phyloP scores from a whole-genome alignment of 2,797 vertebrate species.

The Phalanger gymnotis region DNA sequence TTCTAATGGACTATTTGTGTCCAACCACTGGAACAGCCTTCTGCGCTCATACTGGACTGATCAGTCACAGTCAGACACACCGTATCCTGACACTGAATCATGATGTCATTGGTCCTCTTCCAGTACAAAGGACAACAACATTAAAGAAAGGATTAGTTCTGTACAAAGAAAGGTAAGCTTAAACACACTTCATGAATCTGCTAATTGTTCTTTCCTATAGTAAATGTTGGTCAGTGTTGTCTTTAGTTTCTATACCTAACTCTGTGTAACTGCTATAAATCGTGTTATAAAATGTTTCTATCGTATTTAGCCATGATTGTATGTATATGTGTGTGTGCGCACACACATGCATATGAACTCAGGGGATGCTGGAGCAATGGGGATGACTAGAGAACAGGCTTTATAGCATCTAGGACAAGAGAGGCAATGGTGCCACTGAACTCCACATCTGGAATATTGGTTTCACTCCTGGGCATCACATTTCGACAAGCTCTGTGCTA shows the following conservation, averaged over 20 bases:
- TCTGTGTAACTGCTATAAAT: background rate
- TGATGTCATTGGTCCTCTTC: background rate
- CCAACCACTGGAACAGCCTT: background rate
- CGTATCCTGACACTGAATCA: background rate
- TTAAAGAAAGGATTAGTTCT: background rate
- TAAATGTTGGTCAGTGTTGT: background rate
- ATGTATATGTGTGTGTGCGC: background rate
- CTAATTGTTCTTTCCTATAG: background rate
- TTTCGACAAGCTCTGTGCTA: background rate
- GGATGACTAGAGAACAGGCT: background rate
- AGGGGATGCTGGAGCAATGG: background rate
- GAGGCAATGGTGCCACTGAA: background rate
- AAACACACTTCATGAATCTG: background rate
- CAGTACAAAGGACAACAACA: background rate
- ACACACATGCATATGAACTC: background rate
- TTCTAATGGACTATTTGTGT: background rate
- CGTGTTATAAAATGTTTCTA: background rate
- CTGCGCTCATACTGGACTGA: background rate
- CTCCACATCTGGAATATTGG: background rate
- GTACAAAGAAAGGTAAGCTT: background rate
- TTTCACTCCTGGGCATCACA: background rate
- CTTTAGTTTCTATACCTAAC: background rate
- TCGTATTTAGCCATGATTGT: background rate
- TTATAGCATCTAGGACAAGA: background rate
- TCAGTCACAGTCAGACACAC: background rate